These are phyloP conservation scores for Drosophila cognata DNA, from an alignment of 2,888 invertebrate species.

Conservation along the genomic window DNA sequence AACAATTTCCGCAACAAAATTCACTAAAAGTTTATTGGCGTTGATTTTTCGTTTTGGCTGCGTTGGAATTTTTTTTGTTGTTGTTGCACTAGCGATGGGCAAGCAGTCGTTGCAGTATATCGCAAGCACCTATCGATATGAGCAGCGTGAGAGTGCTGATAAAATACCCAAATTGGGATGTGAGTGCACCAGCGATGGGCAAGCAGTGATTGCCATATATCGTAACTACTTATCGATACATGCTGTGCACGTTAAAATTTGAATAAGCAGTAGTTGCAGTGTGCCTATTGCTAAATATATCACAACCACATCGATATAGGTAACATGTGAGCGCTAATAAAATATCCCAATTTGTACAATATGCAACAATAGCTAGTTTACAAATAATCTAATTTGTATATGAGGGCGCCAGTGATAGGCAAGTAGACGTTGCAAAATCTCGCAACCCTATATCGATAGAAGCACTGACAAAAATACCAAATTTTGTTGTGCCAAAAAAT, in stretches of 20 bases:
- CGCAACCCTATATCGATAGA: neutral
- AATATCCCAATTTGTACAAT: neutral
- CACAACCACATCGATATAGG: neutral
- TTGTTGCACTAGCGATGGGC: conserved; percentile 60
- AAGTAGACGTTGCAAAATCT: conserved; percentile 8
- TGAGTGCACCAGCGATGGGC: neutral
- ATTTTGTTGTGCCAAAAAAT: neutral
- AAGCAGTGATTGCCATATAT: neutral
- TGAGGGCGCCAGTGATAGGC: conserved; percentile 28
- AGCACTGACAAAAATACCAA: conserved; percentile 5
- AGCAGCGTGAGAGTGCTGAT: neutral
- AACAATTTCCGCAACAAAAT: neutral
- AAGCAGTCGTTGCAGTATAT: conserved; percentile 20
- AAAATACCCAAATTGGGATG: neutral
- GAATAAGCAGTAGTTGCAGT: neutral
- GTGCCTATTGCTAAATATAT: neutral
- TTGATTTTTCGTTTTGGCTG: conserved; percentile 37
- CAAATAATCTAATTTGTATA: neutral
- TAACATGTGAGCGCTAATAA: neutral
- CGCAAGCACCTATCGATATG: conserved; percentile 20
- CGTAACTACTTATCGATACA: neutral
- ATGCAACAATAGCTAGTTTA: too few relatives aligned
- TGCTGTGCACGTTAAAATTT: neutral
- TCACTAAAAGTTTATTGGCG: conserved; percentile 32
- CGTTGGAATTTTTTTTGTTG: conserved; percentile 57